Evolutionary conservation across 1,140 invertebrate species (phyloP), one percentile per base, ranked within the genome.

Genomic region (Drosophila aff.): DNA sequence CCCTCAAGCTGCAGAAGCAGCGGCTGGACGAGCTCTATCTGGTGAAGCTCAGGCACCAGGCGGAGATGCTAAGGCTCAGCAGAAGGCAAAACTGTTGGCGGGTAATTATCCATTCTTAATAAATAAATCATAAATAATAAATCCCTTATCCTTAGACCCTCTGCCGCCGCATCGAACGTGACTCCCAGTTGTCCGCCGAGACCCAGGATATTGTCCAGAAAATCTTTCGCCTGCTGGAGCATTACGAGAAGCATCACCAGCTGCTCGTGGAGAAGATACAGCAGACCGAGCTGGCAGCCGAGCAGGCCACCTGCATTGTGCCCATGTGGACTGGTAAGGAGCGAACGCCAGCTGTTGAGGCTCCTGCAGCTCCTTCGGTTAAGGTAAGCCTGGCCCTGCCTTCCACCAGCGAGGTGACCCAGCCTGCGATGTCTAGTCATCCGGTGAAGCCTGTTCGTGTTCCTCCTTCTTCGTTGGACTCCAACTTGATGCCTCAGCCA

Each of bases 31-130:
- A 77, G 28, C 75, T 87, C 31, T 76, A 65, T n/a, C 73, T 84
- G 7, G 61, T 84, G 6, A 91, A 91, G 66, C 10, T 92, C 55
- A 68, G 81, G 1, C 91, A 92, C 28, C 80, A 87, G 18, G 59
- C 72, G 15, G 84, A 91, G 57, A 53, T 92, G 33, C 3, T 90
- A 11, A 76, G 72, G 1, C 76, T 92, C 2, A 68, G 59, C 50
- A 78, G 76, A 8, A 55, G 91, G 4, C 82, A 92, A 28, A 84
- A 41, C 52, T 89, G 67, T 38, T 90, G 84, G 91, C 81, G 79
- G 41, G 82, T 84, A 40, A 55, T 23, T 38, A 7, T 1, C 11
- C 16, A 4, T 18, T 15, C 43, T 3, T 15, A 36, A 16, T 2
- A 6, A 11, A 13, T 26, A 41, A 16, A 13, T 40, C 5, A 23